Percentiles rank a stretch among this genome's conserved stretches.
phyloP scores from a whole-genome alignment of 2,888 invertebrate genomes.

The Stenotaenia linearis region DNA sequence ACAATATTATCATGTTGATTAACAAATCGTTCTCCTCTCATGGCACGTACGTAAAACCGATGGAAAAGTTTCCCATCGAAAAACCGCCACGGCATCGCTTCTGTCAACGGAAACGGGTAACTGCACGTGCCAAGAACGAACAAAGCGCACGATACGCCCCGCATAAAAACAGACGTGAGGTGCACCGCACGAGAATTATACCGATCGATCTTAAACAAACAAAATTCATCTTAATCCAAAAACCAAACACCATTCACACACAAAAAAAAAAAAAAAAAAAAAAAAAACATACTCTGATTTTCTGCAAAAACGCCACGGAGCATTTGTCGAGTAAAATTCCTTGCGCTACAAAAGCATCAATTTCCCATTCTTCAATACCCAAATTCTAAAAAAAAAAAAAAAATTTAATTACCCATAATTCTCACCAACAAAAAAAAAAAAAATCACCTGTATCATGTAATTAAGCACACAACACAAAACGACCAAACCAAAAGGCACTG shows the following conservation, averaged over 20 bases:
- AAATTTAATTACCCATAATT: not conserved
- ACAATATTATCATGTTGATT: not conserved
- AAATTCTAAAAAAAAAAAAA: slow-evolving; percentile 12
- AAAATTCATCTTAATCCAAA: not conserved
- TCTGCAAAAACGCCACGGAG: not conserved
- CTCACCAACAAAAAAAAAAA: too few species aligned
- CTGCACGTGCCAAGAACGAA: slow-evolving; percentile 88
- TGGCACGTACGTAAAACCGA: slow-evolving; percentile 47
- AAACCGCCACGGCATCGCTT: slow-evolving; percentile 86
- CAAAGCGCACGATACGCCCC: slow-evolving; percentile 81
- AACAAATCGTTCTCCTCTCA: not conserved
- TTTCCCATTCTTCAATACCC: slow-evolving; percentile 51
- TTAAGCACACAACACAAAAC: not conserved
- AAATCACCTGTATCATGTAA: slow-evolving; percentile 22
- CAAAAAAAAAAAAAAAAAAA: not conserved
- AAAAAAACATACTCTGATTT: not conserved
- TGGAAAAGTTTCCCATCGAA: slow-evolving; percentile 90
- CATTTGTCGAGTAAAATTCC: slow-evolving; percentile 42
- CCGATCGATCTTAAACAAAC: slow-evolving; percentile 60
- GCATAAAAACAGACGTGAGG: slow-evolving; percentile 79
- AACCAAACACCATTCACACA: too few species aligned
- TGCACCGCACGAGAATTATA: slow-evolving; percentile 79
- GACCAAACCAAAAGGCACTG: not conserved
- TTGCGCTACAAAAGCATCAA: slow-evolving; percentile 84
- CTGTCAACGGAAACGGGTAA: slow-evolving; percentile 82